phyloP scores from a whole-genome alignment of 2,888 invertebrate genomes.

The Fabriciana adippe region DNA sequence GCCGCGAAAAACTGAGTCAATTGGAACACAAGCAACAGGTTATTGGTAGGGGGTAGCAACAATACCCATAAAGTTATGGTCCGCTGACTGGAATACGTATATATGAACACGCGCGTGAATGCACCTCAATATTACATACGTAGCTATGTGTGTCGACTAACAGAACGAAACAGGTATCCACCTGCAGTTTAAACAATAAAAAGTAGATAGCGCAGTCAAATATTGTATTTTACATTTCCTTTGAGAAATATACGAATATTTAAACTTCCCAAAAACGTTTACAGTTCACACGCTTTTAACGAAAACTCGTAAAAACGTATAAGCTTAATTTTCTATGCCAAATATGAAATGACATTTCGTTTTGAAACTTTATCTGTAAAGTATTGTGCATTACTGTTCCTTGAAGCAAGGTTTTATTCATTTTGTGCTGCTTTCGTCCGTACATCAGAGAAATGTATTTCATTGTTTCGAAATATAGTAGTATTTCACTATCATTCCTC shows the following conservation, averaged over 20 bases:
- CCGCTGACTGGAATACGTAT: slow-evolving; percentile 62
- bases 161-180: slow-evolving; percentile 14
- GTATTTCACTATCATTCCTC: not conserved
- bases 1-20: slow-evolving; percentile 5
- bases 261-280: not conserved
- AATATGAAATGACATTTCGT: not conserved
- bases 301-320: not conserved
- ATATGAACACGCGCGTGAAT: slow-evolving; percentile 45
- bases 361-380: no score
- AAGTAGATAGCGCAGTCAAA: slow-evolving; percentile 6
- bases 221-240: slow-evolving; percentile 13
- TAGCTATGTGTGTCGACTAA: slow-evolving; percentile 32
- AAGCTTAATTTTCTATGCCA: not conserved
- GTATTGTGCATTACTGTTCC: not conserved
- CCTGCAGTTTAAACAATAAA: not conserved
- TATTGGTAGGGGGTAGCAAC: slow-evolving; percentile 58
- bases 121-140: slow-evolving; percentile 34
- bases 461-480: not conserved
- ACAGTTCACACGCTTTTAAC: not conserved
- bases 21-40: slow-evolving; percentile 41
- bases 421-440: not conserved
- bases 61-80: slow-evolving; percentile 63
- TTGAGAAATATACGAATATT: slow-evolving; percentile 16
- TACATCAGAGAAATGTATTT: not conserved
- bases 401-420: not conserved